A percentile compares a stretch with the other conserved stretches of the same genome.
Evolutionary conservation across 2,113 vertebrate genomes (phyloP).

Genomic region (Lethenteron camtschaticum): DNA sequence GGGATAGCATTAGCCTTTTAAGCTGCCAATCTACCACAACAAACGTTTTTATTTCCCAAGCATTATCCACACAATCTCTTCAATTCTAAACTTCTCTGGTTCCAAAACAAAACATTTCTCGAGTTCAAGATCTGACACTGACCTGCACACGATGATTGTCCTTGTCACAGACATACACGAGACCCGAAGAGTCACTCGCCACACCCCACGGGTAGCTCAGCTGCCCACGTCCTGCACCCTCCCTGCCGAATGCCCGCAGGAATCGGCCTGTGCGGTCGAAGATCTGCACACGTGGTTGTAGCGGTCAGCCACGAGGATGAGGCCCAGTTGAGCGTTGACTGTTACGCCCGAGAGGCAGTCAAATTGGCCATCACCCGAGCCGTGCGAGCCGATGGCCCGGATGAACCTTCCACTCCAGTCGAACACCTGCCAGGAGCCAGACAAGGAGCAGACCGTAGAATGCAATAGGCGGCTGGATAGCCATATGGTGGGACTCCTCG

Average conservation of each 20-base stretch:
- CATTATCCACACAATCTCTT: too few species aligned
- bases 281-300: constrained; percentile 7
- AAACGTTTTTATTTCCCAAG: too few species aligned
- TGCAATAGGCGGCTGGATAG: too few species aligned
- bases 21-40: too few species aligned
- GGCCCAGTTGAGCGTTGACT: constrained; percentile 4
- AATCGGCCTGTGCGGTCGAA: constrained; percentile 4
- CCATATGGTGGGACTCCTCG: too few species aligned
- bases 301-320: constrained; percentile 5
- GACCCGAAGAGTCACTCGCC: not conserved
- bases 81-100: too few species aligned
- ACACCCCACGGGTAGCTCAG: constrained; percentile 7
- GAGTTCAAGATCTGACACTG: too few species aligned
- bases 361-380: not conserved
- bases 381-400: not conserved
- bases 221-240: not conserved
- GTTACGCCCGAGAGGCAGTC: constrained; percentile 7
- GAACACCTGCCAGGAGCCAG: constrained; percentile 5
- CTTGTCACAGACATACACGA: constrained; percentile 7
- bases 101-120: too few species aligned
- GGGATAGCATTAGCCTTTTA: too few species aligned
- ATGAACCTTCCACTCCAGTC: not conserved
- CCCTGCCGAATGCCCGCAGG: not conserved
- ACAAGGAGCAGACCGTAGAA: not conserved
- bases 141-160: constrained; percentile 6